phyloP scores from a whole-genome alignment of 1,140 invertebrate species.

The Popillia japonica region DNA sequence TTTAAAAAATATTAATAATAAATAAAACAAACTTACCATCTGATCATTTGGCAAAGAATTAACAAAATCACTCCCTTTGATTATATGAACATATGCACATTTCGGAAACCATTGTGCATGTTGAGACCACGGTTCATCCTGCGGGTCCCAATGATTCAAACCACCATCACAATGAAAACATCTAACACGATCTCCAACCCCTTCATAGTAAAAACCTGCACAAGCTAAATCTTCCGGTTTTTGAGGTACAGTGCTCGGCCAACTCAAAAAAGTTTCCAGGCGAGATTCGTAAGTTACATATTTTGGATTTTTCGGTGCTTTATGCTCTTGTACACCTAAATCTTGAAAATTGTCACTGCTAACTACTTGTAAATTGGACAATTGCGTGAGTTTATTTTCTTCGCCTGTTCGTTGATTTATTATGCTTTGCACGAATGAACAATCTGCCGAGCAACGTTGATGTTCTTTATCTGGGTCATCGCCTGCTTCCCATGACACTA shows the following conservation, averaged over 20 bases:
- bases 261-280: slow-evolving; percentile 69
- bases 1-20: no score
- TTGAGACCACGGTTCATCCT: slow-evolving; percentile 88
- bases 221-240: slow-evolving; percentile 72
- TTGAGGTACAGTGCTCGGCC: slow-evolving; percentile 71
- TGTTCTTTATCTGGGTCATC: slow-evolving; percentile 83
- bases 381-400: slow-evolving; percentile 21
- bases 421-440: slow-evolving; percentile 62
- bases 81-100: slow-evolving; percentile 80
- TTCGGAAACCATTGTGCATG: slow-evolving; percentile 90
- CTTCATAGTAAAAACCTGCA: slow-evolving; percentile 77
- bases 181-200: slow-evolving; percentile 75
- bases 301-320: slow-evolving; percentile 67
- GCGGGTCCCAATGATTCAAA: slow-evolving; percentile 82
- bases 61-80: slow-evolving; percentile 83
- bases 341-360: slow-evolving; percentile 62
- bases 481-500: slow-evolving; percentile 74
- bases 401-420: slow-evolving; percentile 44
- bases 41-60: neutral
- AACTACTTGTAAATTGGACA: slow-evolving; percentile 52
- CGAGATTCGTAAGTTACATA: slow-evolving; percentile 71
- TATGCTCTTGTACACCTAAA: slow-evolving; percentile 72
- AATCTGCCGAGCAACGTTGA: slow-evolving; percentile 73
- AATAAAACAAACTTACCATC: neutral
- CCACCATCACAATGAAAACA: slow-evolving; percentile 94